These are phyloP conservation scores for Aulostomus chinensis DNA, from an alignment of 2,797 vertebrate genomes.

Conservation along the genomic window DNA sequence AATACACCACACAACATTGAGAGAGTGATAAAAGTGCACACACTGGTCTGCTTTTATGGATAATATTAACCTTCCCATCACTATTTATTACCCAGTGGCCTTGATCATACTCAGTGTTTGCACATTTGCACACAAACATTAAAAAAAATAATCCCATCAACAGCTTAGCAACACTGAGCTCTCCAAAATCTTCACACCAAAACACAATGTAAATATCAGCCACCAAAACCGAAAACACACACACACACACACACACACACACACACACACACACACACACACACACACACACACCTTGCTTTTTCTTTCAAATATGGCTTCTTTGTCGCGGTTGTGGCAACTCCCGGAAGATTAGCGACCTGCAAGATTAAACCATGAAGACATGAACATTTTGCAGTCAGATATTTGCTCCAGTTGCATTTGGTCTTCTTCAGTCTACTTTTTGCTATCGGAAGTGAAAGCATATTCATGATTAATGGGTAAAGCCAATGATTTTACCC, in stretches of 20 bases:
- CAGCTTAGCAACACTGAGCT: conserved; percentile 46
- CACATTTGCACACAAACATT: conserved; percentile 34
- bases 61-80: not conserved
- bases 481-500: not conserved
- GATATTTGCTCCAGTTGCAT: not conserved
- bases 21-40: no score
- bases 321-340: conserved; percentile 11
- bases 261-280: no score
- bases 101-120: not conserved
- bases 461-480: not conserved
- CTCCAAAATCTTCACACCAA: conserved; percentile 38
- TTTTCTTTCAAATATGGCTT: not conserved
- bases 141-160: conserved; percentile 59
- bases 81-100: not conserved
- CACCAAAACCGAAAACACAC: no score
- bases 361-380: conserved; percentile 5
- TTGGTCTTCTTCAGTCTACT: not conserved
- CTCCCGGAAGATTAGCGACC: conserved; percentile 2
- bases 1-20: no score
- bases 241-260: no score
- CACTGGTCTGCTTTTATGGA: no score
- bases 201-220: conserved; percentile 43
- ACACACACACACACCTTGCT: no score
- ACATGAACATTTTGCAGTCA: conserved; percentile 5
- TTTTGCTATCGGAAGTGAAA: not conserved